These are phyloP conservation scores for Holocentrus rufus DNA, from an alignment of 2,797 vertebrate genomes.

Conservation along the genomic window DNA sequence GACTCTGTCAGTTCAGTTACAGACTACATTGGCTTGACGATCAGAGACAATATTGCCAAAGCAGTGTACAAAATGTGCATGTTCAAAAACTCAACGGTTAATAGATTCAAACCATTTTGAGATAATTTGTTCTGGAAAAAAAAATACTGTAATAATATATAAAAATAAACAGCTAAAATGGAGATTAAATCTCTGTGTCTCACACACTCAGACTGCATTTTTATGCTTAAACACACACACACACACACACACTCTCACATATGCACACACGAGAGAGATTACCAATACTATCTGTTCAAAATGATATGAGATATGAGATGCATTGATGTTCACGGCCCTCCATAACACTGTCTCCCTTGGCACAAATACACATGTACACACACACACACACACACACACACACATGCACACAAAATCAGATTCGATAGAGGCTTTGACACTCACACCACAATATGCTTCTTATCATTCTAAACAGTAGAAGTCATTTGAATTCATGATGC, in stretches of 20 bases:
- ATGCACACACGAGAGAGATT: neutral
- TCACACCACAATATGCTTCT: neutral
- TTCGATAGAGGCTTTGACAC: neutral
- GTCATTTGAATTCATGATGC: constrained; percentile 1
- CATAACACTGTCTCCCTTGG: neutral
- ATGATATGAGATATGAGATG: neutral
- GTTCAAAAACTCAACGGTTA: no score
- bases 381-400: neutral
- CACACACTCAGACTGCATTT: no score
- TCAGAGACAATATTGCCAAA: no score
- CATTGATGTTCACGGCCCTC: neutral
- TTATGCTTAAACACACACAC: no score
- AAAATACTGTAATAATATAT: no score
- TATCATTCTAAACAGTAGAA: neutral
- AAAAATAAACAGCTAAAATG: no score
- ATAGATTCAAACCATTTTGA: no score
- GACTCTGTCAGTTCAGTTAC: neutral
- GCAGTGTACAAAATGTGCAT: no score
- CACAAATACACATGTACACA: neutral
- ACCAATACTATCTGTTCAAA: neutral
- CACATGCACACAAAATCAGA: neutral
- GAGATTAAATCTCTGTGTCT: no score
- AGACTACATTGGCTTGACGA: no score
- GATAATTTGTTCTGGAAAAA: no score
- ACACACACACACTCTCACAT: no score